A percentile compares a stretch with the other conserved stretches of the same genome.
These are phyloP conservation scores for Uloborus plumipes DNA, from an alignment of 2,888 invertebrate genomes.

Conservation along the genomic window DNA sequence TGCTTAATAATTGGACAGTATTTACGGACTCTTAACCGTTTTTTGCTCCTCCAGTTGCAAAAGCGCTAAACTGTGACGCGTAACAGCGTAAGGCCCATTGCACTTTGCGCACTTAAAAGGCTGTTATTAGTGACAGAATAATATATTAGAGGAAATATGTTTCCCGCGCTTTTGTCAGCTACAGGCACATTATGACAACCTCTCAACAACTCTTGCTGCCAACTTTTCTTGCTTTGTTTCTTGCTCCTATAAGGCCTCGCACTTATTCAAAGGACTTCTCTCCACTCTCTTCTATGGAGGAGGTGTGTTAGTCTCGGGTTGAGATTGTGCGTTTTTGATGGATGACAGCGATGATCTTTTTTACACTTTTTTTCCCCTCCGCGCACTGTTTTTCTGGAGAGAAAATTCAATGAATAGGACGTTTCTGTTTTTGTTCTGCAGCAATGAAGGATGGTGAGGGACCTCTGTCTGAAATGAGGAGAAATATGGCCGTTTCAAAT, in stretches of 20 bases:
- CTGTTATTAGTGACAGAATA: constrained; percentile 58
- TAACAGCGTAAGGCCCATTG: background rate
- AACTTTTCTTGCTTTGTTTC: constrained; percentile 19
- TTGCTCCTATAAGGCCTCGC: constrained; percentile 27
- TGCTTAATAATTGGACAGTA: background rate
- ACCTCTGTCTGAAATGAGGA: too few species aligned
- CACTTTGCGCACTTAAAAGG: constrained; percentile 35
- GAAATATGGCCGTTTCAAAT: too few species aligned
- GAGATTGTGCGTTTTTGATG: constrained; percentile 38
- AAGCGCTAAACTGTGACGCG: background rate
- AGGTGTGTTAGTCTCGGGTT: constrained; percentile 40
- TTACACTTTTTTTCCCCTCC: background rate
- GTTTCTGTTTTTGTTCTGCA: background rate
- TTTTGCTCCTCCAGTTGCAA: constrained; percentile 2
- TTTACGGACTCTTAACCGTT: constrained; percentile 17
- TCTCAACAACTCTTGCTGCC: constrained; percentile 43
- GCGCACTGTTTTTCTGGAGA: background rate
- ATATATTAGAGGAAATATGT: constrained; percentile 43
- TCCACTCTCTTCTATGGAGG: constrained; percentile 33
- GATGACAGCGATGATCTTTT: constrained; percentile 13
- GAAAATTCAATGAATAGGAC: constrained; percentile 1
- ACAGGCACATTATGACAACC: constrained; percentile 52
- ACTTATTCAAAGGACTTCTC: constrained; percentile 42
- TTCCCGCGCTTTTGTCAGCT: constrained; percentile 44
- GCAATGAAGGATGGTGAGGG: too few species aligned